Base-by-base conservation (phyloP, 1,140 invertebrate species). In the Tetramorium parvispinum region DNA sequence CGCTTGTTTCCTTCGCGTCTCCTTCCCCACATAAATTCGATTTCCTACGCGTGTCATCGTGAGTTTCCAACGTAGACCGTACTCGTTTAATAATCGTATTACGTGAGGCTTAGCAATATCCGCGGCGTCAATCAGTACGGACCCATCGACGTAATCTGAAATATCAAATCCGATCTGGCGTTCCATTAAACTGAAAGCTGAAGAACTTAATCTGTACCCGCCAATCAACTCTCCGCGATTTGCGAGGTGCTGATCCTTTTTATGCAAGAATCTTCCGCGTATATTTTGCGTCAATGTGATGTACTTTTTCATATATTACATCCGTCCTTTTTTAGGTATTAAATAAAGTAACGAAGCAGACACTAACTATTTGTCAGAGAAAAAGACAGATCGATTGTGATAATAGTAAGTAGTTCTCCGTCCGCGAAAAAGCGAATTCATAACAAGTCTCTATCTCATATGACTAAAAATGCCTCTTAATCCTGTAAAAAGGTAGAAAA, bases 111-210 rank as follows among this genome's bases (percentile, higher is more conserved):
- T 76, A 85, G 82, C 70, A 73, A 78, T 78, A 85, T 71, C 65
- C 46, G 55, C 32, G 24, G 11, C 40, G 27, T 82, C 73, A 73
- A 68, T 65, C 57, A 68, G 55, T 55, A 18, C 21, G 46, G 57
- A 81, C 55, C 27, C 55, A 78, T 85, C 43, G 21, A 61, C 32
- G 46, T 66, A 55, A 78, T 59, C 66, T 66, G 55, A 66, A 55
- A 49, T 40, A 65, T 43, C 68, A 76, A 81, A 76, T 82, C 27
- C 51, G 40, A 85, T 85, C 57, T 77, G 46, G 46, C 51, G 71
- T 91, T 91, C 86, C 57, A 91, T 88, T 90, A 90, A 90, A 83
- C 85, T 87, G 70, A 75, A 81, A 70, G 49, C 63, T 70, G 13
- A 66, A 81, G 68, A 75, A 75, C 79, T 83, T 83, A 83, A 83